These are phyloP conservation scores for Drymonia ruficornis DNA, from an alignment of 2,888 invertebrate genomes.

Conservation along the genomic window DNA sequence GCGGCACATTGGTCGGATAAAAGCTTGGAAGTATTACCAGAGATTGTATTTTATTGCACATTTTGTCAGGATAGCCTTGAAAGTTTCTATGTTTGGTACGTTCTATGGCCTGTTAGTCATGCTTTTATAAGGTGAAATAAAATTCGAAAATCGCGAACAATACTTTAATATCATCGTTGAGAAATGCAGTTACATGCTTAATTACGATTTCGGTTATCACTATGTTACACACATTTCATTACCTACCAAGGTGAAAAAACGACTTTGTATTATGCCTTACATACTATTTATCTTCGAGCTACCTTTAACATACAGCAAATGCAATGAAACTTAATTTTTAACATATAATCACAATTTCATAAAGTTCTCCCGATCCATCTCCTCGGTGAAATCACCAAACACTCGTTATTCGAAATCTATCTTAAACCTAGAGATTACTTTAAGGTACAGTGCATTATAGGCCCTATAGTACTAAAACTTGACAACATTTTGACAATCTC, in stretches of 20 bases:
- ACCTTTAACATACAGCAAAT: background rate
- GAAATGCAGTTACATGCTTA: constrained; percentile 26
- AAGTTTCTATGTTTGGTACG: no score
- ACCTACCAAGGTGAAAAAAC: no score
- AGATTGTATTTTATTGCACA: no score
- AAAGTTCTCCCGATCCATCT: background rate
- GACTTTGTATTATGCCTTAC: constrained; percentile 1
- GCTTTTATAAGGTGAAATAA: constrained; percentile 4
- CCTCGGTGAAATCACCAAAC: background rate
- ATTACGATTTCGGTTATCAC: no score
- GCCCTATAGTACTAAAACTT: background rate
- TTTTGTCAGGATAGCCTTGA: no score
- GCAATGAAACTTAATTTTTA: background rate
- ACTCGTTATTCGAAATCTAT: background rate
- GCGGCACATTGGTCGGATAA: no score
- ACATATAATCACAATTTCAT: background rate
- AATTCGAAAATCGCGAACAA: constrained; percentile 17
- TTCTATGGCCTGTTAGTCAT: no score
- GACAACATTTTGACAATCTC: background rate
- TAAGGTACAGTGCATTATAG: background rate
- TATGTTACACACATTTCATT: no score
- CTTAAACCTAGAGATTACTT: constrained; percentile 4
- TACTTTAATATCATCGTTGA: constrained; percentile 39
- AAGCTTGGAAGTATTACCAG: no score
- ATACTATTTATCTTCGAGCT: background rate